These are phyloP conservation scores for Artibeus lituratus DNA, from an alignment of 2,797 vertebrate species.

Conservation along the genomic window DNA sequence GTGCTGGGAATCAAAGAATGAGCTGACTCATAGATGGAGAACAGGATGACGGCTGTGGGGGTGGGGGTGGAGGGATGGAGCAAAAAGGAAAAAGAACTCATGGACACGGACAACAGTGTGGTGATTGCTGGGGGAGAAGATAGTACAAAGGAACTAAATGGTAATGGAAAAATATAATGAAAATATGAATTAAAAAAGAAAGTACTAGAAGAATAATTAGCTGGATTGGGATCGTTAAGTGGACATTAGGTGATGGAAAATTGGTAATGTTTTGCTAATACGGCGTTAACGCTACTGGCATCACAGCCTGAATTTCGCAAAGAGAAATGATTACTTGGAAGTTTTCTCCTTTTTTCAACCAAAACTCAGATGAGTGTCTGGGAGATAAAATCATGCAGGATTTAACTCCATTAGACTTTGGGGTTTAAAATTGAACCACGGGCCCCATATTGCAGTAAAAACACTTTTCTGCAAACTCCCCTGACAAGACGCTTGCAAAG, in stretches of 20 bases:
- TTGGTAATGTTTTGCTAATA: neutral
- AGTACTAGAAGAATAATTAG: neutral
- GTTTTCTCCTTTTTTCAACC: neutral
- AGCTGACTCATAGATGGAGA: neutral
- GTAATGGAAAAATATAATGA: neutral
- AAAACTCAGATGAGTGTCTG: constrained; percentile 29
- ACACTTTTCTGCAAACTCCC: neutral
- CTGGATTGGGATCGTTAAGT: neutral
- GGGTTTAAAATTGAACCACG: constrained; percentile 43
- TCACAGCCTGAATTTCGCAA: neutral
- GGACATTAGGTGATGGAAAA: neutral
- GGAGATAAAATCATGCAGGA: neutral
- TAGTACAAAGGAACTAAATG: neutral
- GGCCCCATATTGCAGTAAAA: neutral
- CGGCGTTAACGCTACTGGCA: neutral
- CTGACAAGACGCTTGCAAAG: constrained; percentile 27
- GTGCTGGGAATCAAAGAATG: neutral
- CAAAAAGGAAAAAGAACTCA: neutral
- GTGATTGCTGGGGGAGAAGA: neutral
- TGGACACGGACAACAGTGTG: neutral
- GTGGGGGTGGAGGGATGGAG: neutral
- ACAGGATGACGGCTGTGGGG: neutral
- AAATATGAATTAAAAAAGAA: neutral
- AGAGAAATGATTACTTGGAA: neutral
- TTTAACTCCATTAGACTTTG: constrained; percentile 24